Evolutionary conservation across 2,113 vertebrate species (phyloP), one percentile per base, ranked within the genome.

Genomic region (Cynoglossus semilaevis): DNA sequence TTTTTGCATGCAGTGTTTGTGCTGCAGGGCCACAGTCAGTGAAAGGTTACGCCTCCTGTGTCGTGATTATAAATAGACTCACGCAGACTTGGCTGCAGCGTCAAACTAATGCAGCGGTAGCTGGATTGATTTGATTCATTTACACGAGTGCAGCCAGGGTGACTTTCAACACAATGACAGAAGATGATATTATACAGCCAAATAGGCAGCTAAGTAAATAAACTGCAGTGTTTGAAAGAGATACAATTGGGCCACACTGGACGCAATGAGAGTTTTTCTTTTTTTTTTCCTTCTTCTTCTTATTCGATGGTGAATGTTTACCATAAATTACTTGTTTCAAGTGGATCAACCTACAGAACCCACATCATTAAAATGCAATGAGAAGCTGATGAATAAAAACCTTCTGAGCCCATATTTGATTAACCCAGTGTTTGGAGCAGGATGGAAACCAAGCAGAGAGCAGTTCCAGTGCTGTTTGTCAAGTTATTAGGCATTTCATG

Each of bases 31-130:
- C 43, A 11, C 46, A 53, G 58, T 71, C 73, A 58, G 15, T 34
- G 38, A 76, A 81, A 74, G 70, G 74, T 77, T 64, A 53, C 14
- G 43, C 38, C 14, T 71, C 55, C 17, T 41, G 36, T 47, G 22
- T 56, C 43, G 34, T 11, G 36, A 42, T 34, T 69, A 65, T 69
- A 74, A 74, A 72, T 57, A 71, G 49, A 57, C 51, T 18, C 12
- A 59, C 51, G 2, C 15, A 53, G 34, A 66, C 50, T 47, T 47
- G 36, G 16, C 58, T 61, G 44, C 45, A 38, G 69, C 48, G 58
- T 63, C 67, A 54, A 38, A 58, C 40, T 44, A 51, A 69, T 14
- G 34, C 19, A 45, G 6, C 18, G 19, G 0, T 22, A n/a, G 49
- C 15, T 51, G 12, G 38, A 65, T 14, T 47, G 16, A 53, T 50